These are phyloP conservation scores for Aphodius sticticus DNA, from an alignment of 2,888 invertebrate genomes.

Conservation along the genomic window DNA sequence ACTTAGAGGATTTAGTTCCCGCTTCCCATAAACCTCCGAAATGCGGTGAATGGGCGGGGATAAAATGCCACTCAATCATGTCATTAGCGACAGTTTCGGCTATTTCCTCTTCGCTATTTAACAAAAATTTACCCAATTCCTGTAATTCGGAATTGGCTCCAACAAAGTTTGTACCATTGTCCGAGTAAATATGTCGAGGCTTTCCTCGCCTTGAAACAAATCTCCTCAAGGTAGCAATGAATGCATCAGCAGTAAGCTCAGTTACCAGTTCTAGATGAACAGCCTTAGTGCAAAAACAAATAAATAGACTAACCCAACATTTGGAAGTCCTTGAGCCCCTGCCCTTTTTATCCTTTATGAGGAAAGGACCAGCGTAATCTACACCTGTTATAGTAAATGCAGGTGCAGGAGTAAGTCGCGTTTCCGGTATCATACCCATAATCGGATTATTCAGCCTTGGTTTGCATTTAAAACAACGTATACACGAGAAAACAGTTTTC, in stretches of 20 bases:
- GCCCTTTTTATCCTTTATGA: too few species aligned
- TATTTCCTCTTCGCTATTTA: too few species aligned
- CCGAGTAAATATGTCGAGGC: neutral
- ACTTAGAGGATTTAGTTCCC: slow-evolving; percentile 46
- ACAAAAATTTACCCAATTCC: slow-evolving; percentile 14
- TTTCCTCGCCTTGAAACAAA: neutral
- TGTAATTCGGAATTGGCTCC: slow-evolving; percentile 10
- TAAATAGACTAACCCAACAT: too few species aligned
- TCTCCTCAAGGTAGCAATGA: slow-evolving; percentile 1
- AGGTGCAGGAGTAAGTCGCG: too few species aligned
- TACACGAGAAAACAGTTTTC: slow-evolving; percentile 33
- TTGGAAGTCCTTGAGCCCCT: too few species aligned
- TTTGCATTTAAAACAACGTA: slow-evolving; percentile 35
- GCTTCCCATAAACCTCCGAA: slow-evolving; percentile 49
- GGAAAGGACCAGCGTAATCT: too few species aligned
- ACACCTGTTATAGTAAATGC: too few species aligned
- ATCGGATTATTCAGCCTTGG: neutral
- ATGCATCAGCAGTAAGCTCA: neutral
- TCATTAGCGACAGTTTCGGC: too few species aligned
- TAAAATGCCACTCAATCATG: neutral
- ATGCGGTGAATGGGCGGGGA: neutral
- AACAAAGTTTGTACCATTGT: slow-evolving; percentile 17
- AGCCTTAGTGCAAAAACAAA: too few species aligned
- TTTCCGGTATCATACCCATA: neutral
- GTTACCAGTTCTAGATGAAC: too few species aligned